Conservation (phyloP, 2,113 vertebrate genomes). For the Fregata magnificens region DNA sequence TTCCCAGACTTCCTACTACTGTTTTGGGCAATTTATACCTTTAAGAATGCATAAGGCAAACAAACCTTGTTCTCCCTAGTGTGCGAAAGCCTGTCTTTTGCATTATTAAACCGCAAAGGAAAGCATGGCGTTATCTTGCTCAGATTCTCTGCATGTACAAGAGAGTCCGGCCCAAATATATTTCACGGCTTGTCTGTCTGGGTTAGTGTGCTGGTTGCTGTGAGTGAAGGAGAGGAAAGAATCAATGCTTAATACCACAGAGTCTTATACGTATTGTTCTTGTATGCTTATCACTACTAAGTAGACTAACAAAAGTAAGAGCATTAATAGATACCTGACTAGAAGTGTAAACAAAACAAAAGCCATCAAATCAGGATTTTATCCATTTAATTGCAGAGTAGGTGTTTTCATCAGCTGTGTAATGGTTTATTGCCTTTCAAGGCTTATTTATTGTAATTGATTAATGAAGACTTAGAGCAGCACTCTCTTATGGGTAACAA, state of each 20-base stretch:
- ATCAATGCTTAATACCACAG: constrained; percentile 26
- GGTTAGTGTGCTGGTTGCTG: not conserved
- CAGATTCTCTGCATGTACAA: constrained; percentile 26
- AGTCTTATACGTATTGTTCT: not conserved
- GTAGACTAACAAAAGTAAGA: constrained; percentile 13
- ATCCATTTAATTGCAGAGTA: constrained; percentile 1
- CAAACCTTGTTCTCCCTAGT: constrained; percentile 30
- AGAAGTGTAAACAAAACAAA: not conserved
- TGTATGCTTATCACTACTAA: constrained; percentile 14
- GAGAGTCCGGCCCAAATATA: constrained; percentile 23
- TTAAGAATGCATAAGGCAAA: constrained; percentile 58
- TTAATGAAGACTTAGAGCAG: not conserved
- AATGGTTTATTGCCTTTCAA: constrained; percentile 34
- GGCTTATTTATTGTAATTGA: constrained; percentile 11
- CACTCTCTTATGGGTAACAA: not conserved
- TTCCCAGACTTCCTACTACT: constrained; percentile 64
- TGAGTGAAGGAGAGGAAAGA: constrained; percentile 11
- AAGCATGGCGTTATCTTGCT: not conserved
- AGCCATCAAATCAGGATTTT: not conserved
- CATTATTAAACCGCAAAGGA: constrained; percentile 30
- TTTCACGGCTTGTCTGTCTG: constrained; percentile 51
- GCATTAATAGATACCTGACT: not conserved
- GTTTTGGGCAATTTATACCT: constrained; percentile 59
- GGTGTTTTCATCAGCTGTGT: not conserved
- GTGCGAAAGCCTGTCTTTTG: constrained; percentile 32